Base-by-base conservation (phyloP, 2,113 vertebrate genomes). In the Urocolius indicus region DNA sequence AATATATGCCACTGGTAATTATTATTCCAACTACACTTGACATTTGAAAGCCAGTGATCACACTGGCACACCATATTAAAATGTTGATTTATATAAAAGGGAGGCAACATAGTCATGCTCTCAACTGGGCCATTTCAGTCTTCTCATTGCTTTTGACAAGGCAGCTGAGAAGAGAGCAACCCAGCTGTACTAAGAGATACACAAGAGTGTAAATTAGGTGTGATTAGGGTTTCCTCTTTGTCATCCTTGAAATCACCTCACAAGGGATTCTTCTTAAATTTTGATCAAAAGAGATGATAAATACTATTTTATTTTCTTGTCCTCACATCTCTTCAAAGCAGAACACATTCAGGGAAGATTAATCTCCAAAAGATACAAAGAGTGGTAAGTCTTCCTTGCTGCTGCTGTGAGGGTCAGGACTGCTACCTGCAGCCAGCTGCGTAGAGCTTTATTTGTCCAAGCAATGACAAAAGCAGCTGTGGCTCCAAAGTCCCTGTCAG, bases 401-500 rank as follows among this genome's bases (percentile, higher is more conserved):
- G 49, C 38, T 68, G 62, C 74, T 57, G 52, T 46, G 69, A 78
- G 87, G 65, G 73, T 87, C 12, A 2, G 81, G 43, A 11, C 69
- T 63, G 57, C 61, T 76, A 89, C 78, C 90, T 85, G 69, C 82
- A 93, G 90, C 66, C 58, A 55, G 5, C 66, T 90, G 71, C 36
- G 32, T 8, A 30, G 38, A 87, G 82, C 58, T 91, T 90, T 90
- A 11, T 91, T 91, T 82, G 71, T 94, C 71, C 27, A 71, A 29
- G 74, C 0, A 3, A 52, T 58, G 58, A 68, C 94, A 91, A 24
- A 36, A 84, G 58, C 87, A 95, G 71, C 92, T 93, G 87, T 14
- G 58, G 55, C 75, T 95, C 66, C 49, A 76, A 93, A 89, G 82
- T 41, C 3, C 10, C 54, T 83, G 78, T 90, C 94, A 91, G 84